Evolutionary conservation across 2,797 vertebrate genomes (phyloP), one percentile per base, ranked within the genome.

Genomic region (Enteromius paludinosus): DNA sequence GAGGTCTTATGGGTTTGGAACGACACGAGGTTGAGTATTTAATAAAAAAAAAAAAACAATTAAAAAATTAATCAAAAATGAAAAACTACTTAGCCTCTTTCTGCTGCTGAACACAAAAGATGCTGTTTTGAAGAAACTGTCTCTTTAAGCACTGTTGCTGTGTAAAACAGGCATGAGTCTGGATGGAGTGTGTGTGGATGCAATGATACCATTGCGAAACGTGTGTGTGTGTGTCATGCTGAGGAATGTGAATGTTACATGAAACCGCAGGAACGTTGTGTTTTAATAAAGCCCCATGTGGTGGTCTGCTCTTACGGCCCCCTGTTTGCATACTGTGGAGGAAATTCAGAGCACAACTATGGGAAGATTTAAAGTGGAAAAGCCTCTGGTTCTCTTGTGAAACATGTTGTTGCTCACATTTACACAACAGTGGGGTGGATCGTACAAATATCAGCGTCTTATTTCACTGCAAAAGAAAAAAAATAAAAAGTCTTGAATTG

Each of bases 231-330:
- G 25, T 52, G 45, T 10, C 33, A 45, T 6, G 35, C 59, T 73
- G 76, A 59, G 82, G 69, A 84, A 79, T 84, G 76, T 73, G 70
- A 38, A 61, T 23, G 77, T 74, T 66, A 81, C 47, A 28, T 1
- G 54, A 76, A 23, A 61, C 64, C 1, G 1, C 56, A 69, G n/a
- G 17, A 66, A n/a, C 20, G 12, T 28, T 70, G 5, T 61, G 38
- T 78, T 54, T 78, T 54, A 43, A 59, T 41, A 65, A 73, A 80
- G 45, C 61, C 77, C 77, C 61, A 69, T 74, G 77, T 69, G 83
- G 47, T 49, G 41, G 1, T 70, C 65, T 20, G 5, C 33, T 3
- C 43, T 38, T 80, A 38, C 30, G 2, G 10, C 3, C 38, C 47
- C 6, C 2, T 33, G 12, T 47, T 66, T 30, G 28, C 47, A 9